Evolutionary conservation across 2,888 invertebrate species (phyloP).

Genomic region (Athalia rosae): DNA sequence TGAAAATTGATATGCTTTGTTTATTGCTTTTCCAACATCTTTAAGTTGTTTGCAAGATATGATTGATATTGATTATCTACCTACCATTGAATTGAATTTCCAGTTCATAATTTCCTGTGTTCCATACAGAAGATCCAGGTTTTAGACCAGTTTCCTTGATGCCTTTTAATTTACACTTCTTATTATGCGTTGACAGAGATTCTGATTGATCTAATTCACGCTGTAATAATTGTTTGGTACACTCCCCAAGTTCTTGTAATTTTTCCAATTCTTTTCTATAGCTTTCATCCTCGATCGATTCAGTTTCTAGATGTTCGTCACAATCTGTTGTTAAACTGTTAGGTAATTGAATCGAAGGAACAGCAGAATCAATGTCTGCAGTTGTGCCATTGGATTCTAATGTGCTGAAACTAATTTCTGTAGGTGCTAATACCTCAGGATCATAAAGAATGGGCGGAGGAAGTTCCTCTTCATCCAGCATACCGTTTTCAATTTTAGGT

Average conservation of each 20-base stretch:
- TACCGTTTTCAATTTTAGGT: neutral
- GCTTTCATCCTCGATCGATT: conserved; percentile 65
- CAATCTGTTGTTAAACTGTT: conserved; percentile 19
- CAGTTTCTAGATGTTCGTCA: conserved; percentile 54
- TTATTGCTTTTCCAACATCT: conserved; percentile 26
- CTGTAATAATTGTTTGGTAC: conserved; percentile 63
- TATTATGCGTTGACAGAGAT: conserved; percentile 46
- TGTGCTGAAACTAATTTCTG: neutral
- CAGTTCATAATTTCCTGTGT: conserved; percentile 53
- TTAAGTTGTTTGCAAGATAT: neutral
- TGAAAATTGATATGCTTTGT: neutral
- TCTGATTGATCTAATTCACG: conserved; percentile 51
- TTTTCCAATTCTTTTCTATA: conserved; percentile 66
- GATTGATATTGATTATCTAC: conserved; percentile 45
- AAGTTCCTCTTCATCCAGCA: neutral
- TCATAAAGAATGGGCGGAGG: neutral
- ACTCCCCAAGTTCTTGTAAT: conserved; percentile 65
- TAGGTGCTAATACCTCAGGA: neutral
- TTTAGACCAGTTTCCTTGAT: conserved; percentile 50
- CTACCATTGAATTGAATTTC: conserved; percentile 65
- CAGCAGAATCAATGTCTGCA: neutral
- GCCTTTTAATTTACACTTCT: conserved; percentile 44
- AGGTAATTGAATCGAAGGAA: neutral
- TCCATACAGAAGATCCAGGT: conserved; percentile 46
- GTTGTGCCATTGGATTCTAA: conserved; percentile 1